Evolutionary conservation across 2,888 invertebrate species (phyloP).

Genomic region (Agriopis marginaria): DNA sequence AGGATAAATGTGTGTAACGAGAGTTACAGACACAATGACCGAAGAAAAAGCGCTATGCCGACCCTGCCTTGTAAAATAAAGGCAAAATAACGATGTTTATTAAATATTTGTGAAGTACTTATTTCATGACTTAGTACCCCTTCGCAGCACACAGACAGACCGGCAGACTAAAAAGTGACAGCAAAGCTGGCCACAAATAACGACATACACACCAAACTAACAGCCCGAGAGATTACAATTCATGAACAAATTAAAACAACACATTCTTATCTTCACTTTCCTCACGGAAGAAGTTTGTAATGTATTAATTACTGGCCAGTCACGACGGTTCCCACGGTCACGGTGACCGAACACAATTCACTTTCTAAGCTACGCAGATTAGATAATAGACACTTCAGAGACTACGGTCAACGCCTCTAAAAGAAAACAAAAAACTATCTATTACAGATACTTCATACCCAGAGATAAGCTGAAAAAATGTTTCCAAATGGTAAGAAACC

Average conservation of each 20-base stretch:
- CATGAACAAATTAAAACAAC: slow-evolving; percentile 3
- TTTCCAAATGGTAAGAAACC: too few relatives aligned
- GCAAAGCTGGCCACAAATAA: background rate
- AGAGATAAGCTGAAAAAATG: too few relatives aligned
- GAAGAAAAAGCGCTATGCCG: too few relatives aligned
- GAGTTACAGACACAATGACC: too few relatives aligned
- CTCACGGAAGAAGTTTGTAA: slow-evolving; percentile 41
- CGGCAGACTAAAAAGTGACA: background rate
- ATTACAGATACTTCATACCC: background rate
- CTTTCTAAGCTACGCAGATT: slow-evolving; percentile 45
- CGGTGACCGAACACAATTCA: slow-evolving; percentile 39
- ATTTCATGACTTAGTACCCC: too few relatives aligned
- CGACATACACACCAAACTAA: background rate
- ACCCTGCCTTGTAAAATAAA: too few relatives aligned
- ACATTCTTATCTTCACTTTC: slow-evolving; percentile 33
- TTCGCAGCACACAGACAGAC: background rate
- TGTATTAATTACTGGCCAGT: slow-evolving; percentile 42
- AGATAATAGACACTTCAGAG: slow-evolving; percentile 5
- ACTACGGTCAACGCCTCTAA: background rate
- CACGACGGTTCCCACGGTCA: slow-evolving; percentile 46
- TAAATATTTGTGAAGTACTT: too few relatives aligned
- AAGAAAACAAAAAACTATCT: too few relatives aligned
- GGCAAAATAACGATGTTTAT: too few relatives aligned
- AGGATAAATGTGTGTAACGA: background rate
- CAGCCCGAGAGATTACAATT: background rate